A percentile compares a stretch with the other conserved stretches of the same genome.
Conservation (phyloP, 2,888 invertebrate species). For the Nowickia ferox region DNA sequence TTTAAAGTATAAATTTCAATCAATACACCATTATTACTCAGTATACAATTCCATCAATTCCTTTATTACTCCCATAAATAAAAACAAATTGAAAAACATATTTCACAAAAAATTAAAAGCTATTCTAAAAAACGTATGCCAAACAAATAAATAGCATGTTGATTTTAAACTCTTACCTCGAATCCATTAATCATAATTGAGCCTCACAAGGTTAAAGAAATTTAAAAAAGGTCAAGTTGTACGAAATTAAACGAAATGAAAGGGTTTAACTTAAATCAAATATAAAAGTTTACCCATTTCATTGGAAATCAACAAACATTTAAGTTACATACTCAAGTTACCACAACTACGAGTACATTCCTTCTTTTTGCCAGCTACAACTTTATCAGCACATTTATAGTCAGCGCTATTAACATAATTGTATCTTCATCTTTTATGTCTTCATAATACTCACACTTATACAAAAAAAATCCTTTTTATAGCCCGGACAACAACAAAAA, state of each 20-base stretch:
- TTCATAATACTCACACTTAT: neutral
- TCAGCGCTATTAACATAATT: conserved; percentile 23
- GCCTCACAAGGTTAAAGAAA: neutral
- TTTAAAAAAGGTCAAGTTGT: neutral
- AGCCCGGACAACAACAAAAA: neutral
- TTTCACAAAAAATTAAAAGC: neutral
- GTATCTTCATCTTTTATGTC: neutral
- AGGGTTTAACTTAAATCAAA: conserved; percentile 6
- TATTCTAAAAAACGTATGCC: no score
- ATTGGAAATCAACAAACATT: conserved; percentile 58
- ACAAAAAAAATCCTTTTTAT: conserved; percentile 6
- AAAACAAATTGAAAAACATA: neutral
- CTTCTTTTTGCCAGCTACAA: neutral
- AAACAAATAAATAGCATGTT: neutral
- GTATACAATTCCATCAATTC: neutral
- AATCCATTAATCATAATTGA: neutral
- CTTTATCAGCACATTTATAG: conserved; percentile 12
- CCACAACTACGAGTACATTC: conserved; percentile 39
- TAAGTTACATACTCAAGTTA: conserved; percentile 51
- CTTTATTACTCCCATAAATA: neutral
- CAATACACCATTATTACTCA: neutral
- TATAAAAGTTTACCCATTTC: conserved; percentile 29
- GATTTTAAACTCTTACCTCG: neutral
- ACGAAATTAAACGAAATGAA: neutral
- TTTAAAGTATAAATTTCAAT: neutral